Evolutionary conservation across 2,797 vertebrate species (phyloP).

Genomic region (Hydrophis major): DNA sequence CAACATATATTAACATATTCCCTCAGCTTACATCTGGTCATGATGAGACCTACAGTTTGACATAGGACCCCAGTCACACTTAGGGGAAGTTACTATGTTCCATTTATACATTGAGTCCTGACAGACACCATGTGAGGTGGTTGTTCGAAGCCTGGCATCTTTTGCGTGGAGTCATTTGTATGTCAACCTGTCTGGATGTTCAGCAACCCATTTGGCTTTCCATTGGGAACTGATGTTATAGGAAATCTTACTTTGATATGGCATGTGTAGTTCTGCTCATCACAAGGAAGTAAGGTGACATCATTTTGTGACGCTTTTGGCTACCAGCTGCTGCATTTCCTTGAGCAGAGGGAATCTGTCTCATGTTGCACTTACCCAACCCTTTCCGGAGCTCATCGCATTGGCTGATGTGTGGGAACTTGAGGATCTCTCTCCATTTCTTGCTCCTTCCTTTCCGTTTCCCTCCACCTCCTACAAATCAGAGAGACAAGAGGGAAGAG

Average conservation of each 20-base stretch:
- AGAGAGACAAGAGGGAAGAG: neutral
- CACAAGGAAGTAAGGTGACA: neutral
- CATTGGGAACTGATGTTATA: neutral
- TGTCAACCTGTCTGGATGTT: neutral
- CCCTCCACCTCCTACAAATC: slow-evolving; percentile 58
- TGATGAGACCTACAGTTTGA: too few species aligned
- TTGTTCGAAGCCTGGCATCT: neutral
- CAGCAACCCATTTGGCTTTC: neutral
- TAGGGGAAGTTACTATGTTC: neutral
- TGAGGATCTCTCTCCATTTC: slow-evolving; percentile 68
- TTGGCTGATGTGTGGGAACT: slow-evolving; percentile 65
- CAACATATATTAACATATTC: too few species aligned
- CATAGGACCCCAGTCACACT: neutral
- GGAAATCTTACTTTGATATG: neutral
- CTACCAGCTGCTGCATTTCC: too few species aligned
- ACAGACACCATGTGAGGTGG: neutral
- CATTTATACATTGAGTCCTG: neutral
- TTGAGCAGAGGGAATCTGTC: neutral
- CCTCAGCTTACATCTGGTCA: too few species aligned
- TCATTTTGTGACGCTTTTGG: neutral
- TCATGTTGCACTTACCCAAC: slow-evolving; percentile 56
- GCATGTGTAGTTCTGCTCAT: neutral
- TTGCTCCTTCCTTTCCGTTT: slow-evolving; percentile 69
- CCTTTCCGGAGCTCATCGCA: slow-evolving; percentile 60
- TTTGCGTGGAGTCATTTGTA: neutral